Percentiles rank a stretch among this genome's conserved stretches.
Conservation (phyloP, 1,140 invertebrate species). For the Drosophila miranda region DNA sequence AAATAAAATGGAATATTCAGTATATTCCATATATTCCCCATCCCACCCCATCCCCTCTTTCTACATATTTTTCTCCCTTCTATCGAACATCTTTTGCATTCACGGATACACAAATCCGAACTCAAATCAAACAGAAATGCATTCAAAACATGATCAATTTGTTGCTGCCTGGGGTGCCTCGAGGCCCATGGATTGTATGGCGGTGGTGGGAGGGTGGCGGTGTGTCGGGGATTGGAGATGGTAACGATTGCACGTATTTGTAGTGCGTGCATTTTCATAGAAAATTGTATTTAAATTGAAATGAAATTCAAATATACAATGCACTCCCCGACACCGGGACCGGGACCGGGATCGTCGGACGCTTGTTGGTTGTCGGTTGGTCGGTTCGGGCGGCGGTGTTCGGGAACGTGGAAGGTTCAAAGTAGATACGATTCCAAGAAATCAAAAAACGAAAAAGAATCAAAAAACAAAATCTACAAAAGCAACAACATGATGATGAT, state of each 20-base stretch:
- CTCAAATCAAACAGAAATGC: conserved; percentile 43
- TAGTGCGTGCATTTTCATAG: conserved; percentile 79
- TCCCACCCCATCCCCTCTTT: background rate
- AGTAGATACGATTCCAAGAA: conserved; percentile 77
- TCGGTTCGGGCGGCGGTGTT: background rate
- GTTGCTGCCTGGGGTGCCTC: conserved; percentile 2
- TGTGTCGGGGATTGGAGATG: conserved; percentile 2
- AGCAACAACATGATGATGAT: conserved; percentile 12
- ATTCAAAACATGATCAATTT: conserved; percentile 50
- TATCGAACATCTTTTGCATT: conserved; percentile 10
- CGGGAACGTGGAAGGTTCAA: conserved; percentile 69
- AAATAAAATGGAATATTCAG: too few species aligned
- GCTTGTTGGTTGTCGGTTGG: too few species aligned
- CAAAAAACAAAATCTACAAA: conserved; percentile 24
- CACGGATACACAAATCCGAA: conserved; percentile 30
- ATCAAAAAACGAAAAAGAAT: conserved; percentile 61
- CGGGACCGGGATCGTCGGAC: conserved; percentile 6
- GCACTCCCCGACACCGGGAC: conserved; percentile 43
- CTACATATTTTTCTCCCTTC: background rate
- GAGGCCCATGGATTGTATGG: background rate
- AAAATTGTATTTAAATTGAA: conserved; percentile 81
- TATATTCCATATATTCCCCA: too few species aligned
- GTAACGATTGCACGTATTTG: conserved; percentile 54
- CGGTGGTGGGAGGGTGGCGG: background rate
- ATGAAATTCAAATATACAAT: conserved; percentile 80